Percentiles rank a stretch among this genome's conserved stretches.
Evolutionary conservation across 2,113 vertebrate species (phyloP).

Genomic region (Actenoides hombroni): DNA sequence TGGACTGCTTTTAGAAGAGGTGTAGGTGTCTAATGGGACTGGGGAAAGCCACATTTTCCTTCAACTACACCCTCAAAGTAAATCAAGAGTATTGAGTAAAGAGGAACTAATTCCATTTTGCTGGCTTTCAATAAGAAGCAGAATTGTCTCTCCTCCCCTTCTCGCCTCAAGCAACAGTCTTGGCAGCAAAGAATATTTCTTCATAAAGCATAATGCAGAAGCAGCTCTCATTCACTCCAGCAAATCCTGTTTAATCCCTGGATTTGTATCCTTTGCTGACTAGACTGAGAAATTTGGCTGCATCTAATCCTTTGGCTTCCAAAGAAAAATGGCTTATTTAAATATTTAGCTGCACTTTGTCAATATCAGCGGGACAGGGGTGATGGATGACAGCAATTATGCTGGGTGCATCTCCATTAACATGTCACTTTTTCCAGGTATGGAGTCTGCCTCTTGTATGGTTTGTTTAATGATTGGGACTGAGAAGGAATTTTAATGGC

Average conservation of each 20-base stretch:
- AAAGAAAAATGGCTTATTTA: conserved; percentile 75
- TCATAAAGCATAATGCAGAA: conserved; percentile 43
- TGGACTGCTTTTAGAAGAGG: neutral
- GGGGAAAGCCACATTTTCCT: conserved; percentile 24
- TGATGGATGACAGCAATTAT: conserved; percentile 77
- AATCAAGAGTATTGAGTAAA: conserved; percentile 18
- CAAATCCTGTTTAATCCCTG: conserved; percentile 55
- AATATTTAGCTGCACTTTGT: conserved; percentile 72
- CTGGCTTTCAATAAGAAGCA: conserved; percentile 26
- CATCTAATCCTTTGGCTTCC: conserved; percentile 54
- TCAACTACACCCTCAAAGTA: conserved; percentile 46
- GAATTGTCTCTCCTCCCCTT: conserved; percentile 37
- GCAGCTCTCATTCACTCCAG: conserved; percentile 54
- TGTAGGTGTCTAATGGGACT: conserved; percentile 14
- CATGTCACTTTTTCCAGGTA: conserved; percentile 56
- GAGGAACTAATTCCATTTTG: conserved; percentile 48
- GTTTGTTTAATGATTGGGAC: conserved; percentile 62
- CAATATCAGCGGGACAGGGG: conserved; percentile 18
- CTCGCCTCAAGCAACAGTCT: conserved; percentile 21
- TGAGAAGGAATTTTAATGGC: conserved; percentile 45
- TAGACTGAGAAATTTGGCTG: conserved; percentile 45
- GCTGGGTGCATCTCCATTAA: conserved; percentile 67
- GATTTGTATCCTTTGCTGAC: conserved; percentile 56
- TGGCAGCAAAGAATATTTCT: conserved; percentile 48
- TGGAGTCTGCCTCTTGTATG: conserved; percentile 32